These are phyloP conservation scores for Gallinago paraguaiae DNA, from an alignment of 2,113 vertebrate genomes.

Conservation along the genomic window DNA sequence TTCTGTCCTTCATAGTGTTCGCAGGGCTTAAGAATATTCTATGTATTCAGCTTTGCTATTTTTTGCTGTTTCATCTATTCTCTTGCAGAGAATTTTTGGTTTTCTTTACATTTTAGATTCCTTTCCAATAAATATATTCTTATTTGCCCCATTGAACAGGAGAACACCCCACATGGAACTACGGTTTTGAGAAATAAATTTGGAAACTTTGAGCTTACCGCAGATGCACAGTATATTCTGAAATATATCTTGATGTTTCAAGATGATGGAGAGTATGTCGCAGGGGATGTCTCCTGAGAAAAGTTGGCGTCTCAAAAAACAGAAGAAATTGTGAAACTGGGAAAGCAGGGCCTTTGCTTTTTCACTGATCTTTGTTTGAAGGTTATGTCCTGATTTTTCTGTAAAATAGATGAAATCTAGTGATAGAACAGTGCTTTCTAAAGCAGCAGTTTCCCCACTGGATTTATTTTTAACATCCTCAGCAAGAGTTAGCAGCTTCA, in stretches of 20 bases:
- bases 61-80: not conserved
- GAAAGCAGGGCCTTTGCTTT: not conserved
- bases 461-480: not conserved
- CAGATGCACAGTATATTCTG: not conserved
- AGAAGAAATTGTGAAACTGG: not conserved
- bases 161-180: not conserved
- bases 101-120: not conserved
- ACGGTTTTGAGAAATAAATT: not conserved
- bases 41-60: not conserved
- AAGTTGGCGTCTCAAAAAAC: accelerated
- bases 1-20: not conserved
- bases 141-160: not conserved
- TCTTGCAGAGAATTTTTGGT: not conserved
- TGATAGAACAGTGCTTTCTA: not conserved
- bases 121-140: not conserved
- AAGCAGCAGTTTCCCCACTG: not conserved
- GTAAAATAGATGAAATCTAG: not conserved
- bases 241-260: not conserved
- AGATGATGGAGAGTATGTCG: not conserved
- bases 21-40: not conserved
- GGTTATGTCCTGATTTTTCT: not conserved
- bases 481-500: not conserved
- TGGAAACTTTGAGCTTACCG: not conserved
- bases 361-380: not conserved
- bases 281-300: not conserved